Conservation (phyloP, 1,140 invertebrate species). For the Conus ventricosus region DNA sequence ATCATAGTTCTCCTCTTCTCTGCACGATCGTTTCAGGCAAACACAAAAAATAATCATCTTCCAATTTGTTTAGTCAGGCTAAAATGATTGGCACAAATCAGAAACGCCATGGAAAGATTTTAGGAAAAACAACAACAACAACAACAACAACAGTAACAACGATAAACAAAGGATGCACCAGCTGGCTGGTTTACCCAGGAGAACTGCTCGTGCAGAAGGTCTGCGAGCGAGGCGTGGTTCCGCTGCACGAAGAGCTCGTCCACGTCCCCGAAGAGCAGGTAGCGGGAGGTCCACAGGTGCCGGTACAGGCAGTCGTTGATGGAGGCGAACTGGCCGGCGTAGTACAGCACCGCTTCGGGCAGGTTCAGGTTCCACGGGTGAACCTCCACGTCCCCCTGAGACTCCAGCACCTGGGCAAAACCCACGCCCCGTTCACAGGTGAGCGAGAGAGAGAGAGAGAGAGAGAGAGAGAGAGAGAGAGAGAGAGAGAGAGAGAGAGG, state of each 20-base stretch:
- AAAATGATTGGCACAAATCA: too few relatives aligned
- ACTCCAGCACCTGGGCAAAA: constrained; percentile 10
- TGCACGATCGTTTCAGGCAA: too few relatives aligned
- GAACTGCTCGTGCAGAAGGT: constrained; percentile 16
- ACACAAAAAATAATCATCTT: too few relatives aligned
- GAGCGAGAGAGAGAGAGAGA: background rate
- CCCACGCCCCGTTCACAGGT: too few relatives aligned
- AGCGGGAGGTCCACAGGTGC: constrained; percentile 28
- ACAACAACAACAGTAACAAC: too few relatives aligned
- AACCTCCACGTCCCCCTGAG: constrained; percentile 16
- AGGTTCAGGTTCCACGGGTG: constrained; percentile 17
- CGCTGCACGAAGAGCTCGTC: constrained; percentile 33
- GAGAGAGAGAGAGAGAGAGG: background rate
- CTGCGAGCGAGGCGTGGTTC: background rate
- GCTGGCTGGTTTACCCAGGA: background rate
- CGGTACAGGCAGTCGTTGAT: constrained; percentile 38
- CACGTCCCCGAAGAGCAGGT: constrained; percentile 26
- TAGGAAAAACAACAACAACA: too few relatives aligned
- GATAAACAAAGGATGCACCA: too few relatives aligned
- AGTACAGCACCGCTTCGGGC: background rate
- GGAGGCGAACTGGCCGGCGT: constrained; percentile 27
- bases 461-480: background rate
- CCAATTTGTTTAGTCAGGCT: too few relatives aligned
- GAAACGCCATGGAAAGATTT: too few relatives aligned
- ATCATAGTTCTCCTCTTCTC: too few relatives aligned